Percentiles rank a stretch among this genome's conserved stretches.
These are phyloP conservation scores for Chiloscyllium punctatum DNA, from an alignment of 2,797 vertebrate genomes.

Conservation along the genomic window DNA sequence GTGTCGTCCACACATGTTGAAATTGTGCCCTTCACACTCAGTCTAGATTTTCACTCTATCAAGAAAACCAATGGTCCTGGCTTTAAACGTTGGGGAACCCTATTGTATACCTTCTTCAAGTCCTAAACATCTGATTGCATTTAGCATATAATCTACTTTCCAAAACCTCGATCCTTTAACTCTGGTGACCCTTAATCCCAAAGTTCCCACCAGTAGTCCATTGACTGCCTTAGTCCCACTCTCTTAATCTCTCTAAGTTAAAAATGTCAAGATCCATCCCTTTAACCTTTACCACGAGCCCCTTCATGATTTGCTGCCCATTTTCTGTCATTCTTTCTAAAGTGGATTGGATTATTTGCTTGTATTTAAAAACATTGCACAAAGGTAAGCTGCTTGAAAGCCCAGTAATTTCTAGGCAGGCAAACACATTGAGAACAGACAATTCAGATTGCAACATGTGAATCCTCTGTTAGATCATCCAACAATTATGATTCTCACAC, in stretches of 20 bases:
- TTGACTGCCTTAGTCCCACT: neutral
- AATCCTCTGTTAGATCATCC: neutral
- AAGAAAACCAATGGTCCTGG: neutral
- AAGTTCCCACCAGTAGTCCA: neutral
- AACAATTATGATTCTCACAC: neutral
- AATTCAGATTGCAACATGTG: neutral
- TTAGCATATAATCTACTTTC: neutral
- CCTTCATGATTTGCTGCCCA: neutral
- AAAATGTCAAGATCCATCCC: neutral
- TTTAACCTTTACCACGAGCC: neutral
- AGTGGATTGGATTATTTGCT: neutral
- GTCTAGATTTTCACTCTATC: neutral
- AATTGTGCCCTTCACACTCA: too few relatives aligned
- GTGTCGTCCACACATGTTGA: too few relatives aligned
- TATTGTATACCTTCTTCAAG: neutral
- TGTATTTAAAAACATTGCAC: neutral
- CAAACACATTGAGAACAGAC: neutral
- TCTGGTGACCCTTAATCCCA: neutral
- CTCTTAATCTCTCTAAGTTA: neutral
- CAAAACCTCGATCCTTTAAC: neutral
- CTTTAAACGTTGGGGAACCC: neutral
- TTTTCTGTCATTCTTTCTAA: neutral
- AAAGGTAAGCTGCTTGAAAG: neutral
- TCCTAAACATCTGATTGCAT: neutral
- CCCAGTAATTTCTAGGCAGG: too few relatives aligned